Evolutionary conservation across 1,140 invertebrate genomes (phyloP).

Genomic region (Psilanteris sp.): DNA sequence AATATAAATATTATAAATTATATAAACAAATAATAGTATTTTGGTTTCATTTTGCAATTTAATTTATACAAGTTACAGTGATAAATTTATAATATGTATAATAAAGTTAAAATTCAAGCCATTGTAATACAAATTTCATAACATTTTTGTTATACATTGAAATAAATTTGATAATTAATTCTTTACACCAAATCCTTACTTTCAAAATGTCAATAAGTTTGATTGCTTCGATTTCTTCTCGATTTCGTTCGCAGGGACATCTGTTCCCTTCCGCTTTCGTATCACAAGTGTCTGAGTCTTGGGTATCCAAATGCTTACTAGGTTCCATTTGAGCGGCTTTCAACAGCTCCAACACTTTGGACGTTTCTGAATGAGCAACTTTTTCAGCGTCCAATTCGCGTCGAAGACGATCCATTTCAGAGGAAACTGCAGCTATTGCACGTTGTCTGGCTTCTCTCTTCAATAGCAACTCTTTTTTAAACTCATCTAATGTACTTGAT

Average conservation of each 20-base stretch:
- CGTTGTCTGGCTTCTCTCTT: slow-evolving; percentile 76
- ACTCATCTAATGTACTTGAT: slow-evolving; percentile 67
- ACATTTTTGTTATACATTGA: too few species aligned
- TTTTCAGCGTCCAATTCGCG: slow-evolving; percentile 76
- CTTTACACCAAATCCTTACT: too few species aligned
- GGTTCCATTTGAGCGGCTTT: slow-evolving; percentile 63
- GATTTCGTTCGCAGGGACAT: slow-evolving; percentile 5
- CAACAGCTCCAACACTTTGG: slow-evolving; percentile 68
- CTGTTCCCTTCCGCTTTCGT: slow-evolving; percentile 19
- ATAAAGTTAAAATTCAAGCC: too few species aligned
- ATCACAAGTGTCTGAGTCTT: slow-evolving; percentile 21
- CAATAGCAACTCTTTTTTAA: slow-evolving; percentile 74
- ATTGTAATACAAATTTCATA: too few species aligned
- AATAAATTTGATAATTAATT: too few species aligned
- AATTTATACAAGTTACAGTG: too few species aligned
- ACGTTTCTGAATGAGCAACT: slow-evolving; percentile 75
- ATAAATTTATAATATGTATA: too few species aligned
- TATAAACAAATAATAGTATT: too few species aligned
- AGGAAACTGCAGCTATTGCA: slow-evolving; percentile 76
- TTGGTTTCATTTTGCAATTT: too few species aligned
- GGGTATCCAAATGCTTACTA: slow-evolving; percentile 36
- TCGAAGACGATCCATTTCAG: slow-evolving; percentile 76
- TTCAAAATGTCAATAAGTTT: slow-evolving; percentile 70
- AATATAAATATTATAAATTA: background rate
- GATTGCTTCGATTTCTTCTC: slow-evolving; percentile 63